Conservation (phyloP, 2,113 vertebrate species). For the Dascyllus trimaculatus region DNA sequence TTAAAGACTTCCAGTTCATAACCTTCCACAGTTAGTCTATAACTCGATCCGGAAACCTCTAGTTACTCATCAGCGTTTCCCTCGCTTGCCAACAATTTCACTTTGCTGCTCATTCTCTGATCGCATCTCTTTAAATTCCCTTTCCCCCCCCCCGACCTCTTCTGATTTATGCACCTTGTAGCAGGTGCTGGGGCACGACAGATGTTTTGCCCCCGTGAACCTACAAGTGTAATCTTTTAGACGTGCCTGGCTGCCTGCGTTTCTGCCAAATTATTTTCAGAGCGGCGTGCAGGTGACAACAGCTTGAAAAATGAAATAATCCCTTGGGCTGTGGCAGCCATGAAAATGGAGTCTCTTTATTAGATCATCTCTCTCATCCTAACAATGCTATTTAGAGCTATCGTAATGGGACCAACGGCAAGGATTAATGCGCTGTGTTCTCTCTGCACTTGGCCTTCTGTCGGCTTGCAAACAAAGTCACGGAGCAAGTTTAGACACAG, state of each 20-base stretch:
- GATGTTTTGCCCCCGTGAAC: constrained; percentile 56
- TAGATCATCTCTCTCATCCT: constrained; percentile 54
- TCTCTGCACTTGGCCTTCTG: constrained; percentile 10
- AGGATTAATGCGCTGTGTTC: constrained; percentile 59
- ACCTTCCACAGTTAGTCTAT: constrained; percentile 51
- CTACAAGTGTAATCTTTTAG: constrained; percentile 55
- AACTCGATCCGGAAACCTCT: constrained; percentile 56
- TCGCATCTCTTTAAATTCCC: constrained; percentile 22
- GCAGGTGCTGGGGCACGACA: constrained; percentile 42
- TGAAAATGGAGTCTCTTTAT: constrained; percentile 61
- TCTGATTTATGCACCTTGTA: constrained; percentile 43
- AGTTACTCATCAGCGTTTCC: constrained; percentile 52
- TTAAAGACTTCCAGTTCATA: constrained; percentile 59
- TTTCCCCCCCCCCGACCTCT: neutral
- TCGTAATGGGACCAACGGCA: constrained; percentile 46
- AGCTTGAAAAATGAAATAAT: constrained; percentile 68
- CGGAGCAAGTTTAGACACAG: constrained; percentile 25
- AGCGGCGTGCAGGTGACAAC: constrained; percentile 59
- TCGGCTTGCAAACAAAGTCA: constrained; percentile 26
- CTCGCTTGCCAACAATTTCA: neutral
- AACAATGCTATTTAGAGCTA: constrained; percentile 57
- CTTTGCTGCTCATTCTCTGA: constrained; percentile 16
- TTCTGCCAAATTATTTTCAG: constrained; percentile 65
- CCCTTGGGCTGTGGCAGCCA: constrained; percentile 36
- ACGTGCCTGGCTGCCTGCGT: constrained; percentile 35